phyloP scores from a whole-genome alignment of 2,797 vertebrate genomes.

The Aplochiton taeniatus region DNA sequence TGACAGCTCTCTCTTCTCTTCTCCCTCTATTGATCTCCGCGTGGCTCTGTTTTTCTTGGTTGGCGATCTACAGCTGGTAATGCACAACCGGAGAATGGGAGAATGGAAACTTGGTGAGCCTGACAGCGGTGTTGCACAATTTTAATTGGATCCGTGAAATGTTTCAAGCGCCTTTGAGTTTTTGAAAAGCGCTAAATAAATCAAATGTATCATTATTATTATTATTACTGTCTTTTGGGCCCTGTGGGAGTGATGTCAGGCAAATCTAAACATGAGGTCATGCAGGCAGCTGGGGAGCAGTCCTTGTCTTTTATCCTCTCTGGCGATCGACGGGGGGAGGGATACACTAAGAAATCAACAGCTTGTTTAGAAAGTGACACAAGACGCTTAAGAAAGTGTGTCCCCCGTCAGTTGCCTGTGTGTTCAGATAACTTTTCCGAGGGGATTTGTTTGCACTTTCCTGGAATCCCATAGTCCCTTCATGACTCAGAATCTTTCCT shows the following conservation, averaged over 20 bases:
- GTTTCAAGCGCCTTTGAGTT: constrained; percentile 42
- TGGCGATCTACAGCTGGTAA: not conserved
- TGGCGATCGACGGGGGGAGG: constrained; percentile 25
- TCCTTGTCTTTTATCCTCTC: not conserved
- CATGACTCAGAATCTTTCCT: too few relatives aligned
- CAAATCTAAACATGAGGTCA: constrained; percentile 47
- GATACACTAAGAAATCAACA: constrained; percentile 33
- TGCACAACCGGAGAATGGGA: constrained; percentile 3
- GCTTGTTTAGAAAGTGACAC: constrained; percentile 57
- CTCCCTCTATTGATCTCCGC: not conserved
- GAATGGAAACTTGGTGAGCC: constrained; percentile 8
- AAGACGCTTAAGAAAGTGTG: constrained; percentile 45
- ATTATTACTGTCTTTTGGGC: constrained; percentile 2
- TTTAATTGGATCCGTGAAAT: constrained; percentile 27
- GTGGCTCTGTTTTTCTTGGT: not conserved
- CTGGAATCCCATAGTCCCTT: constrained; percentile 32
- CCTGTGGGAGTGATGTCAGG: constrained; percentile 47
- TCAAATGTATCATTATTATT: too few relatives aligned
- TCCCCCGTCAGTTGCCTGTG: not conserved
- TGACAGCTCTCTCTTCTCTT: not conserved
- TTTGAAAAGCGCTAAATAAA: not conserved
- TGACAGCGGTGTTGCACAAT: constrained; percentile 14
- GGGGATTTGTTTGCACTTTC: not conserved
- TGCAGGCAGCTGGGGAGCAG: constrained; percentile 43
- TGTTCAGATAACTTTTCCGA: constrained; percentile 33